Evolutionary conservation across 2,888 invertebrate species (phyloP).

Genomic region (Galerucella nymphaeae): DNA sequence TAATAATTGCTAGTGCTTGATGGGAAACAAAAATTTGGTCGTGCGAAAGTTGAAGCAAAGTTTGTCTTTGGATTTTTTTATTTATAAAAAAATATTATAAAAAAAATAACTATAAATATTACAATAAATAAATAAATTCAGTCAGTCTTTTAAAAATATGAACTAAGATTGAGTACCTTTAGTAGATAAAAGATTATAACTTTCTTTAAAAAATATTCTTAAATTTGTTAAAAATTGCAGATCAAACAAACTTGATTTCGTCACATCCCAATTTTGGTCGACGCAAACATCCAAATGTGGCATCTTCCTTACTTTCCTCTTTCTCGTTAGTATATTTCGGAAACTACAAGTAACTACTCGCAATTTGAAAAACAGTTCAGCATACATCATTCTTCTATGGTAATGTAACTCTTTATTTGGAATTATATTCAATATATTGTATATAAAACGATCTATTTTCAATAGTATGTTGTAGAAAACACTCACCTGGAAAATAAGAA

Average conservation of each 20-base stretch:
- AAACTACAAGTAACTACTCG: slow-evolving; percentile 9
- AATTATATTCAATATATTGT: not conserved
- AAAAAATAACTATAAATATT: not conserved
- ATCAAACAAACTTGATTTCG: slow-evolving; percentile 9
- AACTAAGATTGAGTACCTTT: not conserved
- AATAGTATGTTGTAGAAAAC: slow-evolving; percentile 23
- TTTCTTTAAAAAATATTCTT: slow-evolving; percentile 7
- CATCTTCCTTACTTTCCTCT: not conserved
- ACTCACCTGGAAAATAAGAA: slow-evolving; percentile 6
- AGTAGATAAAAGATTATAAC: slow-evolving; percentile 6
- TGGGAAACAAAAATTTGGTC: too few species aligned
- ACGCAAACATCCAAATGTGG: not conserved
- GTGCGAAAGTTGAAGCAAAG: too few species aligned
- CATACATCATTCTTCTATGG: slow-evolving; percentile 6
- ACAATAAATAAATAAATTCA: not conserved
- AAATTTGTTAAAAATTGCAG: slow-evolving; percentile 10
- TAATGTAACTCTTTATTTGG: not conserved
- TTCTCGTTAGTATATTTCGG: not conserved
- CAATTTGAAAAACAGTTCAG: not conserved
- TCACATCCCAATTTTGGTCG: not conserved
- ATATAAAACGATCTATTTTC: not conserved
- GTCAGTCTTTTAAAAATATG: too few species aligned
- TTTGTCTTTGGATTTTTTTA: too few species aligned
- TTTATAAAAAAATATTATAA: too few species aligned
- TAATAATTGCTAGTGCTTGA: too few species aligned